Evolutionary conservation across 2,888 invertebrate genomes (phyloP), one percentile per base, ranked within the genome.

Genomic region (Aleiodes leptofemur): DNA sequence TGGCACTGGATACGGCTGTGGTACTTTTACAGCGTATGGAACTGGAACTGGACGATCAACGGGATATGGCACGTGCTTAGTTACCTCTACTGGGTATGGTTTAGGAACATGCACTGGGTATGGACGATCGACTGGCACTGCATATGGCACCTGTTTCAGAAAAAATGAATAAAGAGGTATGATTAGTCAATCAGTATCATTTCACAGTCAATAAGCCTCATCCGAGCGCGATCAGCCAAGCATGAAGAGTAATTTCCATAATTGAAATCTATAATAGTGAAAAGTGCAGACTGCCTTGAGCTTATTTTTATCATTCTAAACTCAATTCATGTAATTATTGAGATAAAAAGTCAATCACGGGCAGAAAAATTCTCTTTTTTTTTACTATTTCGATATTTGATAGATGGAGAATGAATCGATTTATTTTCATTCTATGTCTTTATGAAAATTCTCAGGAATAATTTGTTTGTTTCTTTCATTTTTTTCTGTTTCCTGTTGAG

Each of bases 121-220:
- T 0, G 89, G 90, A 23, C 88, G 86, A 72, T 89, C 89, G 13
- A 90, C 89, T 5, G 86, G 88, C 4, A 88, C 88, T 64, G 89
- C 87, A 34, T 87, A 86, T 51, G 89, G 88, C n/a, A 88, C 87
- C 87, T 87, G 74, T 72, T 77, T 43, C 23, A 43, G 55, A 34
- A 71, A 31, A 59, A 53, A 53, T 59, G 50, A 69, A 23, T 43
- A 4, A 48, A 51, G 11, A 59, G 23, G 48, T 13, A 38, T 38
- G 16, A 55, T 61, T 72, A 50, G 43, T 31, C 38, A 64, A 72
- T 64, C 51, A 55, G 13, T 23, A 29, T 50, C 57, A 64, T 51
- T 34, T 38, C 43, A 51, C 31, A 50, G 72, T 73, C 34, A 53
- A 61, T 53, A 16, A 50, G 29, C 43, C 48, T n/a, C 16, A 64